Evolutionary conservation across 2,113 vertebrate species (phyloP).

Genomic region (Anarhynchus alexandrinus): DNA sequence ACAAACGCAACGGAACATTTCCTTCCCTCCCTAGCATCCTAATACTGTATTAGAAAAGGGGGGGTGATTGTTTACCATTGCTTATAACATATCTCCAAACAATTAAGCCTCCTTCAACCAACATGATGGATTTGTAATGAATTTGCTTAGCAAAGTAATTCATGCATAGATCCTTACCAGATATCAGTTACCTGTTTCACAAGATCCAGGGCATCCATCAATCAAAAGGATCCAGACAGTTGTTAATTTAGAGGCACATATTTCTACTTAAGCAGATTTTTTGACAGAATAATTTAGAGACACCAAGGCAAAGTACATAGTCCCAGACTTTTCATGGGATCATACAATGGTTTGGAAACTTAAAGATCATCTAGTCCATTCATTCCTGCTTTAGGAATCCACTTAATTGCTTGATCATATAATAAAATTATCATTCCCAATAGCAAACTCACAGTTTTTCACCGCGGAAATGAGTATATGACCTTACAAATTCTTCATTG

Average conservation of each 20-base stretch:
- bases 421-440: neutral
- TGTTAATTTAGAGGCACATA: neutral
- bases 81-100: constrained; percentile 12
- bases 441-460: neutral
- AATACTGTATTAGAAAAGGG: neutral
- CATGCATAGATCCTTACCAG: constrained; percentile 21
- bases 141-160: constrained; percentile 35
- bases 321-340: neutral
- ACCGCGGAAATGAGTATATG: neutral
- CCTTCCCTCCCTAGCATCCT: constrained; percentile 14
- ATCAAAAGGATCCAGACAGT: neutral
- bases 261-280: neutral
- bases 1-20: neutral
- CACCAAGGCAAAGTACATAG: neutral
- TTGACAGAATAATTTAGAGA: neutral
- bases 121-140: constrained; percentile 42
- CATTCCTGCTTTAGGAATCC: neutral
- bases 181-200: constrained; percentile 34
- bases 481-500: neutral
- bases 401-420: neutral
- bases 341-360: neutral
- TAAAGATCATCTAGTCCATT: neutral
- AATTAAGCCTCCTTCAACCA: constrained; percentile 40
- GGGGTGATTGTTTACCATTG: neutral
- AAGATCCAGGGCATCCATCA: neutral